Percentiles rank a stretch among this genome's conserved stretches.
Conservation (phyloP, 2,888 invertebrate genomes). For the Melieria picta region DNA sequence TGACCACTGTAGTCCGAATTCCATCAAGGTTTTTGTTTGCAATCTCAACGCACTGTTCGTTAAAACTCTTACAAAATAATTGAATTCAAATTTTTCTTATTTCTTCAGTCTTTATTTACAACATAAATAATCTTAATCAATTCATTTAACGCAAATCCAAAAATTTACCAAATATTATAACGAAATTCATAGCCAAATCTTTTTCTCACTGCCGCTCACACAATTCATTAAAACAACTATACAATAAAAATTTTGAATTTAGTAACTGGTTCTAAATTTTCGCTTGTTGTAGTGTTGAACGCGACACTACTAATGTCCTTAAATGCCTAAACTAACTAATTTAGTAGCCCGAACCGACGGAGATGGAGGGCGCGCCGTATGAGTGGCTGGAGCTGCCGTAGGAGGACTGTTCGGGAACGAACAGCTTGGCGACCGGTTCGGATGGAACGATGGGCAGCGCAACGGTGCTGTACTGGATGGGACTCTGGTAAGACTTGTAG, state of each 20-base stretch:
- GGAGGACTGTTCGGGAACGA: slow-evolving; percentile 42
- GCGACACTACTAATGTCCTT: neutral
- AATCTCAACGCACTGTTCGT: too few species aligned
- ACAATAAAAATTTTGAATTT: slow-evolving; percentile 28
- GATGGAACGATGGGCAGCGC: slow-evolving; percentile 52
- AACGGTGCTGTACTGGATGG: slow-evolving; percentile 53
- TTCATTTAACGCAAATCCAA: neutral
- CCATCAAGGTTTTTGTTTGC: too few species aligned
- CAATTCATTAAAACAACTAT: neutral
- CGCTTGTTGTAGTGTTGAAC: neutral
- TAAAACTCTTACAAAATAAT: too few species aligned
- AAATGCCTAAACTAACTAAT: slow-evolving; percentile 10
- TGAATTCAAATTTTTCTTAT: too few species aligned
- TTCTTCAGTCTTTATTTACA: too few species aligned
- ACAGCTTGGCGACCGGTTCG: slow-evolving; percentile 56
- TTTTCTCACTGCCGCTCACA: neutral
- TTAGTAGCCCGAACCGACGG: slow-evolving; percentile 25
- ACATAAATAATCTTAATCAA: neutral
- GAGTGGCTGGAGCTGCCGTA: slow-evolving; percentile 6
- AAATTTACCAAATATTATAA: slow-evolving; percentile 5
- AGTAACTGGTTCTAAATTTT: slow-evolving; percentile 25
- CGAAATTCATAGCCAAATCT: slow-evolving; percentile 1
- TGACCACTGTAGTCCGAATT: too few species aligned
- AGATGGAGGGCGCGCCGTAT: slow-evolving; percentile 10
- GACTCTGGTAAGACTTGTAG: slow-evolving; percentile 52